Evolutionary conservation across 2,888 invertebrate species (phyloP).

Genomic region (Chironomus tentans): DNA sequence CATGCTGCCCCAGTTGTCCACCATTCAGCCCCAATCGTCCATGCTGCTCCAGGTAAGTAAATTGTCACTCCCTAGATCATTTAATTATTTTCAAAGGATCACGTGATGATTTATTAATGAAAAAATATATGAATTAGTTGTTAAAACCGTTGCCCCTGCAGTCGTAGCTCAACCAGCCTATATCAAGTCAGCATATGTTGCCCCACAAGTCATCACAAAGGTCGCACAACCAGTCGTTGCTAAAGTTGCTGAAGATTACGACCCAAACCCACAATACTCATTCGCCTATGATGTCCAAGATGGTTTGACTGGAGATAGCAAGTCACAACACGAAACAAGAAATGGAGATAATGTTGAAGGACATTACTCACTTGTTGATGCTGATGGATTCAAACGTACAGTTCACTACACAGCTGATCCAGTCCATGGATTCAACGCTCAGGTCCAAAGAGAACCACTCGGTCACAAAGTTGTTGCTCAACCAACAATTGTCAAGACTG

Average conservation of each 20-base stretch:
- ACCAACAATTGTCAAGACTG: no score
- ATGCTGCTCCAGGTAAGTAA: no score
- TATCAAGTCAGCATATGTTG: no score
- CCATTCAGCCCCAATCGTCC: no score
- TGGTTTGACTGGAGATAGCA: conserved; percentile 44
- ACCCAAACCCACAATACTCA: conserved; percentile 43
- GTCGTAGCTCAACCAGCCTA: conserved; percentile 15
- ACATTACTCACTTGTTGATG: conserved; percentile 46
- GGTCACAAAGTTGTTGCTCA: conserved; percentile 30
- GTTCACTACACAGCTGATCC: conserved; percentile 51
- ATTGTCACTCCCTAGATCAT: no score
- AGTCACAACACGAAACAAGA: conserved; percentile 53
- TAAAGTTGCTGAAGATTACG: conserved; percentile 37
- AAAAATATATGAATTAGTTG: no score
- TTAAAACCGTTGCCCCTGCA: no score
- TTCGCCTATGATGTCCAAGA: conserved; percentile 46
- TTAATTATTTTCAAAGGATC: no score
- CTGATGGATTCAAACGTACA: conserved; percentile 54
- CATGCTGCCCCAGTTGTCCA: conserved; percentile 25
- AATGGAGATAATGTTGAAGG: conserved; percentile 54
- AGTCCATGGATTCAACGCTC: conserved; percentile 41
- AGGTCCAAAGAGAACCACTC: conserved; percentile 35
- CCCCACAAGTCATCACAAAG: no score
- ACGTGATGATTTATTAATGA: no score
- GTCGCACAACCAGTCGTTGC: conserved; percentile 30